These are phyloP conservation scores for Xyrichtys novacula DNA, from an alignment of 2,797 vertebrate species.

Conservation along the genomic window DNA sequence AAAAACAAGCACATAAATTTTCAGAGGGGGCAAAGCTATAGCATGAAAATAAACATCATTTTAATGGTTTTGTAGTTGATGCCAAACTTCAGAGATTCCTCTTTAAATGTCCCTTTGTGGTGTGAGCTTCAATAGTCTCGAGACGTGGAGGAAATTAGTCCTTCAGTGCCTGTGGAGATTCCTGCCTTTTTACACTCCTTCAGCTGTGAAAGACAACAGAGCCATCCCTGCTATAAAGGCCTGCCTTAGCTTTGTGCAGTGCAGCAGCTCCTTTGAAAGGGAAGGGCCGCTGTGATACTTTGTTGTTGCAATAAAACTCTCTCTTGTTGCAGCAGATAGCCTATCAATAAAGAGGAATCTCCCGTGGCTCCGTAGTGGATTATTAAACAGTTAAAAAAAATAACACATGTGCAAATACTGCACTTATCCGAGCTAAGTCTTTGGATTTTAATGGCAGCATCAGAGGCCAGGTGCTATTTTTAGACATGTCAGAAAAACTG, in stretches of 20 bases:
- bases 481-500: constrained; percentile 39
- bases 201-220: constrained; percentile 81
- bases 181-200: constrained; percentile 73
- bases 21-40: background rate
- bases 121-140: constrained; percentile 64
- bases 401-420: background rate
- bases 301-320: constrained; percentile 72
- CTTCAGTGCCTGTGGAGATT: constrained; percentile 77
- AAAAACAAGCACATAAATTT: constrained; percentile 30
- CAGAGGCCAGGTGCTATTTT: constrained; percentile 51
- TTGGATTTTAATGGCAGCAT: constrained; percentile 29
- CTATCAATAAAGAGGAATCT: constrained; percentile 48
- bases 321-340: constrained; percentile 57
- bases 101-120: constrained; percentile 64
- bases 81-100: constrained; percentile 59
- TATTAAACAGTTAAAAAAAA: constrained; percentile 5
- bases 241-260: constrained; percentile 56
- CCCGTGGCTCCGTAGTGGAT: constrained; percentile 3
- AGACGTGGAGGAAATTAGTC: constrained; percentile 77
- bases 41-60: constrained; percentile 19
- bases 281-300: constrained; percentile 57
- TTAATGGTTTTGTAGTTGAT: constrained; percentile 47
- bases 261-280: constrained; percentile 65
- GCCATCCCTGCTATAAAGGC: constrained; percentile 59
- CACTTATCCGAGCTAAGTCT: constrained; percentile 14